phyloP scores from a whole-genome alignment of 2,888 invertebrate species.

The Lottia scabra region DNA sequence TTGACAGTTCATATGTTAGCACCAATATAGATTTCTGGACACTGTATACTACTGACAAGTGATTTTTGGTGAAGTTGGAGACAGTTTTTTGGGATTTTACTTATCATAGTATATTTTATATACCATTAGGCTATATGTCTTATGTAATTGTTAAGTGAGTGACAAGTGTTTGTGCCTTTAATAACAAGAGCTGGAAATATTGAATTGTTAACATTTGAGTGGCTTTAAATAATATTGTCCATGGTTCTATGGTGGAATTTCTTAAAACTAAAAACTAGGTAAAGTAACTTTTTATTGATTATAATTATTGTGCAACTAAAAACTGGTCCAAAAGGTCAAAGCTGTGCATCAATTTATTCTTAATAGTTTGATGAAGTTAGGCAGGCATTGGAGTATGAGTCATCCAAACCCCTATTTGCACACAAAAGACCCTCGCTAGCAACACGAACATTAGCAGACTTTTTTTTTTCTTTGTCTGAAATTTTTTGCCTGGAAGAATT shows the following conservation, averaged over 20 bases:
- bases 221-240: too few species aligned
- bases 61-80: too few species aligned
- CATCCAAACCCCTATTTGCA: slow-evolving; percentile 1
- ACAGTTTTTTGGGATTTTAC: too few species aligned
- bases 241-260: background rate
- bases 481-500: slow-evolving; percentile 4
- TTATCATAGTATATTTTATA: too few species aligned
- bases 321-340: background rate
- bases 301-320: too few species aligned
- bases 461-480: slow-evolving; percentile 2
- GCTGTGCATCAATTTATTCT: background rate
- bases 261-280: background rate
- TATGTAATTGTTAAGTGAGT: too few species aligned
- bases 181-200: too few species aligned
- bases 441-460: background rate
- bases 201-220: too few species aligned
- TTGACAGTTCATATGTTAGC: background rate
- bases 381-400: slow-evolving; percentile 2
- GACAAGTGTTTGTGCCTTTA: too few species aligned
- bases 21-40: too few species aligned
- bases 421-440: slow-evolving; percentile 1
- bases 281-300: background rate
- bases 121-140: too few species aligned
- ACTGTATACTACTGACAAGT: too few species aligned
- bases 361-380: slow-evolving; percentile 2